Conservation (phyloP, 1,140 invertebrate species). For the Neomicropteryx cornuta region DNA sequence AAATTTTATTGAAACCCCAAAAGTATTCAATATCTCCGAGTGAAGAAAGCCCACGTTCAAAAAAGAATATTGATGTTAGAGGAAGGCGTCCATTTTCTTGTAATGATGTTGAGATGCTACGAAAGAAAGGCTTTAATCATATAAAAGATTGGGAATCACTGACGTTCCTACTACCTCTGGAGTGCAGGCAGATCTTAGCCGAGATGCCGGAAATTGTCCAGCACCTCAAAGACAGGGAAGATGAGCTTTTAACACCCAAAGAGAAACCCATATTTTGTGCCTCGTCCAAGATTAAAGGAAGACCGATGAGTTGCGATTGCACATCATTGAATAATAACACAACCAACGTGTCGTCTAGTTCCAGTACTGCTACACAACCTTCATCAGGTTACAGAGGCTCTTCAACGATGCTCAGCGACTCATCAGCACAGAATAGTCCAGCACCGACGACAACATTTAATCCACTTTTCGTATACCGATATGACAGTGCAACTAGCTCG, state of each 20-base stretch:
- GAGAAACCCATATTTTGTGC: constrained; percentile 56
- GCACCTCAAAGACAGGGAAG: constrained; percentile 44
- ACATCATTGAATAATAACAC: constrained; percentile 41
- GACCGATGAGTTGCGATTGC: constrained; percentile 52
- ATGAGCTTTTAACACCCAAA: constrained; percentile 19
- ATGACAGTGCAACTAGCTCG: constrained; percentile 62
- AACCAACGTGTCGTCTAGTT: constrained; percentile 53
- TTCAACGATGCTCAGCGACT: constrained; percentile 69
- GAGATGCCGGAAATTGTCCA: constrained; percentile 64
- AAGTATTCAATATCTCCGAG: constrained; percentile 30
- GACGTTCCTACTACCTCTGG: constrained; percentile 70
- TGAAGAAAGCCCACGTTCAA: constrained; percentile 26
- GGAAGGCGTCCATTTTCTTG: constrained; percentile 65
- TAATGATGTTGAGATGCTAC: constrained; percentile 69
- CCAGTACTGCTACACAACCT: constrained; percentile 65
- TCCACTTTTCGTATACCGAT: constrained; percentile 70
- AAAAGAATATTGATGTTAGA: constrained; percentile 28
- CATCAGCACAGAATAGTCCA: constrained; percentile 50
- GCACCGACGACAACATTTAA: constrained; percentile 44
- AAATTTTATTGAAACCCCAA: constrained; percentile 44
- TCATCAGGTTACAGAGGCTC: constrained; percentile 78
- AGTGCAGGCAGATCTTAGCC: constrained; percentile 62
- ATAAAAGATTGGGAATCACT: constrained; percentile 87
- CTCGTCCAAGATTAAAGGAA: constrained; percentile 39
- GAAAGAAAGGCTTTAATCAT: constrained; percentile 68